Evolutionary conservation across 2,113 vertebrate genomes (phyloP).

Genomic region (Rostratula benghalensis): DNA sequence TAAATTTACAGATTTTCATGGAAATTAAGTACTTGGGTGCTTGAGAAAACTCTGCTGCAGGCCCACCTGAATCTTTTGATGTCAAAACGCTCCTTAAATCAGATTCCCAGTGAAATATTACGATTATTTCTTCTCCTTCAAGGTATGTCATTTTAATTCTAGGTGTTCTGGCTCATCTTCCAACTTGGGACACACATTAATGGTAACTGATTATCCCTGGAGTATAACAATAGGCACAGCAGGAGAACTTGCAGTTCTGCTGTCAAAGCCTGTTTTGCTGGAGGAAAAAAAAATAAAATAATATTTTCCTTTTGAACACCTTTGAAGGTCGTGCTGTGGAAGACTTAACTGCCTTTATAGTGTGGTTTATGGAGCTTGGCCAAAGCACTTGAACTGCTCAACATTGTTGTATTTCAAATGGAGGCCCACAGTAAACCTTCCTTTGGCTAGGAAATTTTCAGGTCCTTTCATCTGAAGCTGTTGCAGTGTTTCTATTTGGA

Average conservation of each 20-base stretch:
- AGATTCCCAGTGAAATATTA: not conserved
- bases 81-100: not conserved
- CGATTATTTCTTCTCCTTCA: not conserved
- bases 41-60: not conserved
- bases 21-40: not conserved
- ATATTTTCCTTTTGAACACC: not conserved
- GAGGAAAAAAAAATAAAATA: not conserved
- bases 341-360: not conserved
- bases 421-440: not conserved
- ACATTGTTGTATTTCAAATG: not conserved
- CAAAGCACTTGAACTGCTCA: not conserved
- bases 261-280: slow-evolving; percentile 19
- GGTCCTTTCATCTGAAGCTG: not conserved
- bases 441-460: slow-evolving; percentile 3
- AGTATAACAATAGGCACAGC: not conserved
- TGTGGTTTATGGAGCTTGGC: slow-evolving; percentile 42
- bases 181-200: not conserved
- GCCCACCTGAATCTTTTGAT: not conserved
- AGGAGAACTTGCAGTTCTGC: slow-evolving; percentile 19
- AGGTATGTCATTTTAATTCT: not conserved
- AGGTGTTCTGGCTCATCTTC: slow-evolving; percentile 9
- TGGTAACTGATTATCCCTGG: not conserved
- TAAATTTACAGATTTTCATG: not conserved
- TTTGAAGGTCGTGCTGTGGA: slow-evolving; percentile 26
- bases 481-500: not conserved